These are phyloP conservation scores for Sarcophaga caerulescens DNA, from an alignment of 2,888 invertebrate species.

Conservation along the genomic window DNA sequence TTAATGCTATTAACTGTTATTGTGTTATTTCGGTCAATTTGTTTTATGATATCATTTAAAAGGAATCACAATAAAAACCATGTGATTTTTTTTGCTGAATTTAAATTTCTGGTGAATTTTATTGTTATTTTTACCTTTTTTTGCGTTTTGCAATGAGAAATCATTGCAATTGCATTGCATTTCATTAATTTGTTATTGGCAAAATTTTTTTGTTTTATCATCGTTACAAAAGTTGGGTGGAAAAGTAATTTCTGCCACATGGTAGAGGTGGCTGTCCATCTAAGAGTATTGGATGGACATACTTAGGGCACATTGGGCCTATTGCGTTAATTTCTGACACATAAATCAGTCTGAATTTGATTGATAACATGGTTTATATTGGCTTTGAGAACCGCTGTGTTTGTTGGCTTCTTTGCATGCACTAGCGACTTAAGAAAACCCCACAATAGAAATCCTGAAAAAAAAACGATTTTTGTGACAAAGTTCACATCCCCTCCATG, in stretches of 20 bases:
- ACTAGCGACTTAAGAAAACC: no score
- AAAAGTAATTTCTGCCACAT: conserved; percentile 19
- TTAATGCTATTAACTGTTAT: conserved; percentile 49
- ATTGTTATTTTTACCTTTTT: neutral
- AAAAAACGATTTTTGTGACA: no score
- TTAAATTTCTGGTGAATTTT: neutral
- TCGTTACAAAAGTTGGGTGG: neutral
- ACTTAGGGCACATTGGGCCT: no score
- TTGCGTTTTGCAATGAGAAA: conserved; percentile 66
- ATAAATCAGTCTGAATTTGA: no score
- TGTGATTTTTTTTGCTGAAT: conserved; percentile 4
- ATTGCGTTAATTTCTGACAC: no score
- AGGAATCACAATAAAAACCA: conserved; percentile 22
- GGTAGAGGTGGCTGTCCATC: neutral
- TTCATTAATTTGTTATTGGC: conserved; percentile 71
- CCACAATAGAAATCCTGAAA: no score
- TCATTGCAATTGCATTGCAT: conserved; percentile 72
- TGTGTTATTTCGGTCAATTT: conserved; percentile 61
- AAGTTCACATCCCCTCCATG: no score
- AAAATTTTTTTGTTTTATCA: conserved; percentile 21
- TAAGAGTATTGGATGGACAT: no score
- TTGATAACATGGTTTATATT: no score
- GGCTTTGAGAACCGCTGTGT: no score
- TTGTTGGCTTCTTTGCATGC: no score
- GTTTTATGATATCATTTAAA: conserved; percentile 55